These are phyloP conservation scores for Acronicta leporina DNA, from an alignment of 2,888 invertebrate genomes.

Conservation along the genomic window DNA sequence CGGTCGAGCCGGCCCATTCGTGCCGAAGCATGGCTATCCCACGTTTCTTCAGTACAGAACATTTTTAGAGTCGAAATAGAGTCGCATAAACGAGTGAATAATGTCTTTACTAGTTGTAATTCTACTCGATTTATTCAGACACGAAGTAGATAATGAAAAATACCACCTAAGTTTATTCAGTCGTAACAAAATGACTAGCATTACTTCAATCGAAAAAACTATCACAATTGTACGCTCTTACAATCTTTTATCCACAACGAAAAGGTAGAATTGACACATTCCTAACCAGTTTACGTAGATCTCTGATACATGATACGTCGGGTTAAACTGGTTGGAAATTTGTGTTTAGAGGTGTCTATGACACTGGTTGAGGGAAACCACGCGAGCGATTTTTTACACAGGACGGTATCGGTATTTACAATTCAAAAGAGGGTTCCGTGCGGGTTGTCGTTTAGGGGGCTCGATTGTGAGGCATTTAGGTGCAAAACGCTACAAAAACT, in stretches of 20 bases:
- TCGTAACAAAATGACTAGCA: slow-evolving; percentile 19
- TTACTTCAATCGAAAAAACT: slow-evolving; percentile 33
- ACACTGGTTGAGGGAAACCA: slow-evolving; percentile 33
- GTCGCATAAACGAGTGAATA: too few relatives aligned
- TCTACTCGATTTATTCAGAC: background rate
- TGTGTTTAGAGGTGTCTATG: slow-evolving; percentile 16
- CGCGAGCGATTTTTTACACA: slow-evolving; percentile 49
- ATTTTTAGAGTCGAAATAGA: too few relatives aligned
- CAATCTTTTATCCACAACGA: slow-evolving; percentile 49
- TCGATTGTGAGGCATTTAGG: slow-evolving; percentile 48
- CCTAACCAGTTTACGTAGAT: slow-evolving; percentile 25
- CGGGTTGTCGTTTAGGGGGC: slow-evolving; percentile 35
- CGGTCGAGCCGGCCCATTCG: too few relatives aligned
- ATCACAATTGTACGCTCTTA: slow-evolving; percentile 29
- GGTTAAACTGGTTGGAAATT: slow-evolving; percentile 15
- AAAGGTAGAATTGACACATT: slow-evolving; percentile 56
- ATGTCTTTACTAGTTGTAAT: too few relatives aligned
- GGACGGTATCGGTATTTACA: slow-evolving; percentile 53
- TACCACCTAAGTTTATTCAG: slow-evolving; percentile 14
- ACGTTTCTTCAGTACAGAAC: too few relatives aligned
- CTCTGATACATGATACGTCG: slow-evolving; percentile 40
- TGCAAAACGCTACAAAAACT: slow-evolving; percentile 41
- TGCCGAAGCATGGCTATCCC: too few relatives aligned
- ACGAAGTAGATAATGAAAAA: slow-evolving; percentile 19
- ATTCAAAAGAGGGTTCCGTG: slow-evolving; percentile 59